Evolutionary conservation across 2,113 vertebrate species (phyloP), one percentile per base, ranked within the genome.

Genomic region (Heterocephalus glaber): DNA sequence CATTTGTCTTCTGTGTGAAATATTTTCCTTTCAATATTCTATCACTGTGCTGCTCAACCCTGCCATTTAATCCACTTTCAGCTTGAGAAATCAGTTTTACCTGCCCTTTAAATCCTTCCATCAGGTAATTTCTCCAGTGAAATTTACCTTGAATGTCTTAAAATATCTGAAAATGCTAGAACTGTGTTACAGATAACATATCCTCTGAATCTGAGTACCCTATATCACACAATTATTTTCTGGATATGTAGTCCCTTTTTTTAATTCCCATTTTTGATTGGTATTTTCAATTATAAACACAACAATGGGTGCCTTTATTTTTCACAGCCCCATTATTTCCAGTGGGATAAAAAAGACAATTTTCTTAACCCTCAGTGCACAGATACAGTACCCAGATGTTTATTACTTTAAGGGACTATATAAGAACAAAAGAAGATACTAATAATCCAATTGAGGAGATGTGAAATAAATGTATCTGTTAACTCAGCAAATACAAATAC

Each of bases 101-200:
- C 41, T 77, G 54, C n/a, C 47, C 33, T 83, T 93, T 88, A 89
- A 79, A 47, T 83, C 41, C 12, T 86, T 56, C n/a, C 30, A 49
- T 77, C 72, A 79, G 86, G 49, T 81, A 82, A 92, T 70, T 89
- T 93, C 20, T 85, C 33, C 58, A 4, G 44, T 58, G 24, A 94
- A 90, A 72, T 86, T 38, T 86, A 72, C 56, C 47, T 95, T 79
- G n/a, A 92, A 16, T 95, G 8, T 72, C 26, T 83, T 89, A 87
- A 41, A 17, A 38, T 72, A 88, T n/a, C 33, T 92, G 20, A 90
- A 94, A 87, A 24, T 96, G 17, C 5, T 81, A 0, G 66, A 35
- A 63, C 60, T 65, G 7, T 30, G 11, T 84, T 61, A 95, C 38
- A 76, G 14, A 77, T 70, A 56, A 26, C 17, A 17, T 85, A 49